Conservation (phyloP, 2,113 vertebrate genomes). For the Semnornis frantzii region DNA sequence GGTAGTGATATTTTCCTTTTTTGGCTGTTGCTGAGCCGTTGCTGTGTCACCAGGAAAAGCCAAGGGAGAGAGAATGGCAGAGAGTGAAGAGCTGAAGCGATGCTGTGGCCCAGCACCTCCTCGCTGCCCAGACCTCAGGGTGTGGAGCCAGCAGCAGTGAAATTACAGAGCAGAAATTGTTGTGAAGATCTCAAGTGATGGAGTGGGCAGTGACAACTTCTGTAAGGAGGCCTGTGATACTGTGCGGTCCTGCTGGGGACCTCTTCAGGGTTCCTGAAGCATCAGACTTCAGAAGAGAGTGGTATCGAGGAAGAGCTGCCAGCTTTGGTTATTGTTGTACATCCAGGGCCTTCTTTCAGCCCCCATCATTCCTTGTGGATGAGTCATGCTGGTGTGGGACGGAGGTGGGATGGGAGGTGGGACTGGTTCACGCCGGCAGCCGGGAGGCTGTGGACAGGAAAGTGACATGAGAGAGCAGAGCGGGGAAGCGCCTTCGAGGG, state of each 20-base stretch:
- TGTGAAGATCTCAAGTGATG: not conserved
- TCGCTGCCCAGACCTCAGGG: not conserved
- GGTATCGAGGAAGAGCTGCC: not conserved
- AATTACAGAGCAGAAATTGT: not conserved
- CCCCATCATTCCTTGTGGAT: not conserved
- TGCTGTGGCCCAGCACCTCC: not conserved
- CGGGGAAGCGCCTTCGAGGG: not conserved
- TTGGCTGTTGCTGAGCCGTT: not conserved
- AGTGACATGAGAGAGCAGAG: accelerated
- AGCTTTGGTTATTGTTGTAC: not conserved
- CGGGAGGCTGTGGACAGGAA: not conserved
- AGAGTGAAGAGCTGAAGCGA: not conserved
- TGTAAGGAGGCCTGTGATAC: not conserved
- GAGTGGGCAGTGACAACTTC: not conserved
- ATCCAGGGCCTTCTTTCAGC: not conserved
- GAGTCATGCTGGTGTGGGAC: not conserved
- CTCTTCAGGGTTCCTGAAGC: not conserved
- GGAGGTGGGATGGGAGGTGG: not conserved
- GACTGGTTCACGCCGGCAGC: not conserved
- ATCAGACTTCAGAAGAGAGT: not conserved
- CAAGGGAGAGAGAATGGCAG: not conserved
- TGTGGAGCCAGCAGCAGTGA: not conserved
- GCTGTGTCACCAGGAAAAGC: accelerated
- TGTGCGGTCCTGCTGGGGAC: not conserved
- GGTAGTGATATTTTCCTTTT: not conserved